Evolutionary conservation across 1,140 invertebrate species (phyloP).

Genomic region (Pollicipes pollicipes): DNA sequence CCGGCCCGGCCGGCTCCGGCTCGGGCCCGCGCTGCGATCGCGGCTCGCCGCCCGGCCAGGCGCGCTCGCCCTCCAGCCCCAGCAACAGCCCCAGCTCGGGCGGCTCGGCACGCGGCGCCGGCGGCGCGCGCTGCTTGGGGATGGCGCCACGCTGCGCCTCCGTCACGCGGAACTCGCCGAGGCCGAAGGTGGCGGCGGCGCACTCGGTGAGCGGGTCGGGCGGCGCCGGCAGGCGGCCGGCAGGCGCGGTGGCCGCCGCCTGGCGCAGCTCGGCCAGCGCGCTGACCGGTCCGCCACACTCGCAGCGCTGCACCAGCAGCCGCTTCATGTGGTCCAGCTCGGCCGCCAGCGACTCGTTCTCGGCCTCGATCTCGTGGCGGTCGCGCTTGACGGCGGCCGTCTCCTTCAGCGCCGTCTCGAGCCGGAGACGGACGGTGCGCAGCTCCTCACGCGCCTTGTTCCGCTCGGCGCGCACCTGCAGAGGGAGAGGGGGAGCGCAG

Average conservation of each 20-base stretch:
- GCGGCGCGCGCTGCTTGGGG: neutral
- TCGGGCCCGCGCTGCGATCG: no score
- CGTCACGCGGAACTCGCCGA: neutral
- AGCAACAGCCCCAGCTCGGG: neutral
- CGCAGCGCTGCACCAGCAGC: slow-evolving; percentile 5
- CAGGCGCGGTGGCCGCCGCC: neutral
- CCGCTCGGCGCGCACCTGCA: slow-evolving; percentile 54
- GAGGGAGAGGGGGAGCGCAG: slow-evolving; percentile 4
- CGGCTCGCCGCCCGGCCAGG: no score
- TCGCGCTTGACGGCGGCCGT: slow-evolving; percentile 51
- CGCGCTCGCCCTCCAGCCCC: no score
- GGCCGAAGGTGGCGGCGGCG: neutral
- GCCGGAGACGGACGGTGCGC: slow-evolving; percentile 55
- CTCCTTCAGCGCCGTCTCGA: slow-evolving; percentile 62
- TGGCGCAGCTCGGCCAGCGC: neutral
- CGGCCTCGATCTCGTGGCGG: slow-evolving; percentile 54
- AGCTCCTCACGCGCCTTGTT: slow-evolving; percentile 73
- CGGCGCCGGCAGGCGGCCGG: neutral
- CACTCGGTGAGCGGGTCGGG: neutral
- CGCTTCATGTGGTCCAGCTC: slow-evolving; percentile 54
- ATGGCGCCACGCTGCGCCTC: neutral
- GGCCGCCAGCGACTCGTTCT: slow-evolving; percentile 61
- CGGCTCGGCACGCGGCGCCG: slow-evolving; percentile 2
- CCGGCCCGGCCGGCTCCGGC: no score
- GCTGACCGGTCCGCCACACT: neutral